phyloP scores from a whole-genome alignment of 2,797 vertebrate genomes.

The Mormyrus hasselquistii region DNA sequence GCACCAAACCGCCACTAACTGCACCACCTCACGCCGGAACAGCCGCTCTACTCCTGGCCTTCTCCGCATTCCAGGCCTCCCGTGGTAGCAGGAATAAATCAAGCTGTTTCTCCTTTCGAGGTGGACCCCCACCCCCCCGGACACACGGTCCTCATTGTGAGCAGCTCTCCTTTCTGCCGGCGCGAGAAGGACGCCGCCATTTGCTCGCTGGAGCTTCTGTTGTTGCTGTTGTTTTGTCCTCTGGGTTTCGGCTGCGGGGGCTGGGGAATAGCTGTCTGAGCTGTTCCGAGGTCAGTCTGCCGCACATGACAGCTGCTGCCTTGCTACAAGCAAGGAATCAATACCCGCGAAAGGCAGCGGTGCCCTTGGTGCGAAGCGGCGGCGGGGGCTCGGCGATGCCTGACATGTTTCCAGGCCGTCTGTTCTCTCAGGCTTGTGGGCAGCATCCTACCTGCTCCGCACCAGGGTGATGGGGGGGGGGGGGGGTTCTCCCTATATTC shows the following conservation, averaged over 20 bases:
- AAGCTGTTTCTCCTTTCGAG: conserved; percentile 44
- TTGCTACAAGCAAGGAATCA: conserved; percentile 97
- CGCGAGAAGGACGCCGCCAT: conserved; percentile 67
- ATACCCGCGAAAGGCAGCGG: conserved; percentile 97
- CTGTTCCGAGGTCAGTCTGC: conserved; percentile 87
- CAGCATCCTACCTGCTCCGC: conserved; percentile 73
- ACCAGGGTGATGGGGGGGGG: conserved; percentile 43
- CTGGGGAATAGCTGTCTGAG: conserved; percentile 73
- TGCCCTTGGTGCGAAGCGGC: conserved; percentile 97
- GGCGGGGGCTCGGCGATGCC: conserved; percentile 65
- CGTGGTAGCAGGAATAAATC: conserved; percentile 52
- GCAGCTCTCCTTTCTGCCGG: conserved; percentile 39
- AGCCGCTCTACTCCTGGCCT: not conserved
- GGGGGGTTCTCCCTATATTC: not conserved
- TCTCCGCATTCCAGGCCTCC: not conserved
- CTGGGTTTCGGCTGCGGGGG: conserved; percentile 65
- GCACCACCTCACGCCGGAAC: not conserved
- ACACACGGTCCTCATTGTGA: conserved; percentile 36
- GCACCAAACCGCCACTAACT: not conserved
- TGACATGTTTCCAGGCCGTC: conserved; percentile 78
- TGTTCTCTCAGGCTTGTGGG: conserved; percentile 57
- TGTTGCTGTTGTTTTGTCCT: conserved; percentile 47
- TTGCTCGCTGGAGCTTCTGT: conserved; percentile 42
- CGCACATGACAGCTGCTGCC: conserved; percentile 96
- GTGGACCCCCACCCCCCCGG: not conserved